Conservation (phyloP, 2,797 vertebrate species). For the Yasuhikotakia modesta region DNA sequence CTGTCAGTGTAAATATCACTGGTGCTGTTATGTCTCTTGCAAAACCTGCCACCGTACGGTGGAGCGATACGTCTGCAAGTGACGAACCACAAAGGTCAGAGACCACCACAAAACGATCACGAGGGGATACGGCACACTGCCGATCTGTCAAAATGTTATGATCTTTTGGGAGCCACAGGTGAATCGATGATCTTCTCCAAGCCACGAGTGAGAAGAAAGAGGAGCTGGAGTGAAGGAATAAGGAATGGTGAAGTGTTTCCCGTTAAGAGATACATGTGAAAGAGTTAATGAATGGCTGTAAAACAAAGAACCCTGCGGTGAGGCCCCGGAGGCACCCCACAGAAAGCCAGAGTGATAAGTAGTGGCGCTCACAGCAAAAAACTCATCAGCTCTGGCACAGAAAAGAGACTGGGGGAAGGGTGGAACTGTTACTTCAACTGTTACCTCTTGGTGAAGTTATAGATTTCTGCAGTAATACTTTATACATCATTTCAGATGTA, state of each 20-base stretch:
- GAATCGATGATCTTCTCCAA: conserved; percentile 7
- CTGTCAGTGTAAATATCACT: conserved; percentile 79
- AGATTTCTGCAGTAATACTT: conserved; percentile 18
- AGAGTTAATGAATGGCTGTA: conserved; percentile 35
- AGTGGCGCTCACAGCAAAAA: conserved; percentile 21
- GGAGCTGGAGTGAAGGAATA: conserved; percentile 17
- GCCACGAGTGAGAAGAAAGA: conserved; percentile 17
- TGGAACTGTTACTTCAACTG: conserved; percentile 11
- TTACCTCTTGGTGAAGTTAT: neutral
- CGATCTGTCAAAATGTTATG: neutral
- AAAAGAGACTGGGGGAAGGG: conserved; percentile 33
- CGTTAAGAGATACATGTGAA: conserved; percentile 14
- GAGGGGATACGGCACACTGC: neutral
- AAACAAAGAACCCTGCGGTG: conserved; percentile 35
- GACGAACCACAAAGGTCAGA: neutral
- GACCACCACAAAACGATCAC: neutral
- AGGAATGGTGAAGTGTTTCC: conserved; percentile 1
- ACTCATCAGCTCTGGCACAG: conserved; percentile 25
- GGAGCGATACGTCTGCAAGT: conserved; percentile 78
- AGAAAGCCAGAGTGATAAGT: conserved; percentile 49
- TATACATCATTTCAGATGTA: neutral
- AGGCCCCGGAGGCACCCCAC: conserved; percentile 34
- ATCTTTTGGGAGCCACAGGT: conserved; percentile 10
- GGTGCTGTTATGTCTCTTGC: conserved; percentile 82
- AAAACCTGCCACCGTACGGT: conserved; percentile 72